Base-by-base conservation (phyloP, 1,140 invertebrate species). In the Leptoteleia sp. region DNA sequence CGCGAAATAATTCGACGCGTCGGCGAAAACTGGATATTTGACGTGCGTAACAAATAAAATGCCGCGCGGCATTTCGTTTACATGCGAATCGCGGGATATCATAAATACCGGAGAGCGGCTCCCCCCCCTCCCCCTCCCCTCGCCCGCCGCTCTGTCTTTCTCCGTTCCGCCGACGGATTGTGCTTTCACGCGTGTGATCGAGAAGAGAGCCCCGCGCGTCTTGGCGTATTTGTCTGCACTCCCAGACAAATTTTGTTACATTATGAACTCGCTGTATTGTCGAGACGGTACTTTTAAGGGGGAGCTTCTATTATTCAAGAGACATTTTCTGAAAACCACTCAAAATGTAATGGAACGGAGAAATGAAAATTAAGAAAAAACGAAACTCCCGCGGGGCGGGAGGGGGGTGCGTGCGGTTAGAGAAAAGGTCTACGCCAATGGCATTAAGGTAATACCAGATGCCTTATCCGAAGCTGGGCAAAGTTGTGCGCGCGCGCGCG, bases 181-280 rank as follows among this genome's bases (percentile, higher is more conserved):
- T 64, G 70, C 59, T 73, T 64, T 73, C 70, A 64, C 70, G 57
- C 59, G 59, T 73, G 64, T 72, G 59, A 64, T 73, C 70, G 70
- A 55, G 40, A 64, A 73, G 70, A 64, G 59, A n/a, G n/a, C n/a
- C n/a, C n/a, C n/a, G 29, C 25, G 67, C 35, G 55, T 52, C 67
- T 52, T 71, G 17, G 52, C 55, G 67, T 71, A 71, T 71, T 71
- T 71, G 55, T 71, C 68, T 62, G 68, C 59, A 73, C 70, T 73
- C n/a, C 43, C 50, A 65, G 70, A 73, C 59, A 64, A 73, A 73
- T 73, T 64, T 73, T 31, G 70, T 73, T 73, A 65, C 70, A 73
- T 73, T 65, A 73, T 64, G 70, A 73, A 73, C 70, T 73, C n/a
- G n/a, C 31, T 47, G 48, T 64, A 73, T 65, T 65, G 70, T 50